These are phyloP conservation scores for Copidosoma aretas DNA, from an alignment of 2,888 invertebrate genomes.

Conservation along the genomic window DNA sequence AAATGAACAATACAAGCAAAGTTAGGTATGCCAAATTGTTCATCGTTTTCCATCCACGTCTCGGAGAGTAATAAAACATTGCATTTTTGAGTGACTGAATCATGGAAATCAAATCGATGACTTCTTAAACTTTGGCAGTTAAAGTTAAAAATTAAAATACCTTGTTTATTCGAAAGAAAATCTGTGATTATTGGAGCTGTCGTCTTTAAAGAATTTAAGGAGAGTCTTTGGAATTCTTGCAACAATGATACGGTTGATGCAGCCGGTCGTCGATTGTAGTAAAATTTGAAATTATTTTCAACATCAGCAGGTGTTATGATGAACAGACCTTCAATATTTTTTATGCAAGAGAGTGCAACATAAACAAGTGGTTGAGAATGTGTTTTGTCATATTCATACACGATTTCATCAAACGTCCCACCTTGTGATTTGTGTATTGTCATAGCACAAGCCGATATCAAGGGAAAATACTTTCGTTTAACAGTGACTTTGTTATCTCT, in stretches of 20 bases:
- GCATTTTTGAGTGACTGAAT: conserved; percentile 1
- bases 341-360: conserved; percentile 30
- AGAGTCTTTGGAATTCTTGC: conserved; percentile 16
- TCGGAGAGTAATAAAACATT: conserved; percentile 23
- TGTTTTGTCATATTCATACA: conserved; percentile 37
- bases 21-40: too few relatives aligned
- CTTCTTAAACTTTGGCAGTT: conserved; percentile 27
- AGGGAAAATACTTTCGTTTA: conserved; percentile 40
- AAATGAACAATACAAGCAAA: too few relatives aligned
- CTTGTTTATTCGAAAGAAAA: background rate
- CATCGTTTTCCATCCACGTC: conserved; percentile 11
- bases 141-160: conserved; percentile 10
- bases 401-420: conserved; percentile 36
- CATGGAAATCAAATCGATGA: conserved; percentile 15
- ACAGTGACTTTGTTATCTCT: conserved; percentile 29
- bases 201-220: conserved; percentile 6
- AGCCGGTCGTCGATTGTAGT: conserved; percentile 5
- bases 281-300: conserved; percentile 5
- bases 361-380: conserved; percentile 33
- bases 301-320: conserved; percentile 13
- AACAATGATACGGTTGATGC: conserved; percentile 9
- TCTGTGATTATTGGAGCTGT: background rate
- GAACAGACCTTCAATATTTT: conserved; percentile 19
- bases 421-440: conserved; percentile 43
- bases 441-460: conserved; percentile 38